Conservation (phyloP, 2,113 vertebrate species). For the Orthochromis malagaraziensis region DNA sequence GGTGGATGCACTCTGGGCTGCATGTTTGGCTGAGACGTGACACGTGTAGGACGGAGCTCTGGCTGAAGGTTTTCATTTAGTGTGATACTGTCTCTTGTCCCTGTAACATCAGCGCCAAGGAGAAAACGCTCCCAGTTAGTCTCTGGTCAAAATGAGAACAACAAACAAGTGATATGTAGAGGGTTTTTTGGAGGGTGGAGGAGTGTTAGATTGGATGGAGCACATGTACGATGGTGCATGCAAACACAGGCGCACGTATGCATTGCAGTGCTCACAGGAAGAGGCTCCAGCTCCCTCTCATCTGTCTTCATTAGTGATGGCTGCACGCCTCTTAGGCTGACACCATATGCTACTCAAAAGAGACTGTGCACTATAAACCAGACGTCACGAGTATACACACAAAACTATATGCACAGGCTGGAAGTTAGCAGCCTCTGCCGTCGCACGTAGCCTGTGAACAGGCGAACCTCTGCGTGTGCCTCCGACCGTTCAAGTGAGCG, state of each 20-base stretch:
- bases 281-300: slow-evolving; percentile 53
- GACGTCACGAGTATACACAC: slow-evolving; percentile 34
- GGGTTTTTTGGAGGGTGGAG: background rate
- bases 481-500: slow-evolving; percentile 25
- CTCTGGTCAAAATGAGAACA: background rate
- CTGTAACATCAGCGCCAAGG: slow-evolving; percentile 54
- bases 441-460: slow-evolving; percentile 1
- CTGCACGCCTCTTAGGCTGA: slow-evolving; percentile 66
- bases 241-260: slow-evolving; percentile 28
- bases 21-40: slow-evolving; percentile 47
- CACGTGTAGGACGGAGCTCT: slow-evolving; percentile 41
- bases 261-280: slow-evolving; percentile 48
- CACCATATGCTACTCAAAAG: slow-evolving; percentile 68
- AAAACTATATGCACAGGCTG: background rate
- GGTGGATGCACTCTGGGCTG: slow-evolving; percentile 44
- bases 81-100: slow-evolving; percentile 76
- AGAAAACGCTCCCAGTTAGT: background rate
- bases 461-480: background rate
- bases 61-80: slow-evolving; percentile 72
- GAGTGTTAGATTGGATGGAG: background rate
- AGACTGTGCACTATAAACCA: slow-evolving; percentile 38
- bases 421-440: background rate
- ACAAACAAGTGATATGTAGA: background rate
- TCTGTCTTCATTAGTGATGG: slow-evolving; percentile 77
- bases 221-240: background rate